Base-by-base conservation (phyloP, 2,797 vertebrate species). In the Taenioides sp. region DNA sequence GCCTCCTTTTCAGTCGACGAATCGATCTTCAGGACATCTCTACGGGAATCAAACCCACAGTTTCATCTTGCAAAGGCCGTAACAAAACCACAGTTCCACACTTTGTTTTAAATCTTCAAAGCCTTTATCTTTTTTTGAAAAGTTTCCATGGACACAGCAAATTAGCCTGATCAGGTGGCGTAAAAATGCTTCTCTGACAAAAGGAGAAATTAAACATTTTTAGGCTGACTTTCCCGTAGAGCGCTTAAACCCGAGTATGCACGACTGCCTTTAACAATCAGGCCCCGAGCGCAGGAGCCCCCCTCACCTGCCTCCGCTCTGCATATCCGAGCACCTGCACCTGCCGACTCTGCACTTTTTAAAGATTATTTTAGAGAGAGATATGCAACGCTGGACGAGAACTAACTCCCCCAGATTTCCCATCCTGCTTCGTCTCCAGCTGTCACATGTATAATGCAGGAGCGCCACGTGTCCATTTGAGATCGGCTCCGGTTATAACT, bases 341-440 rank as follows among this genome's bases (percentile, higher is more conserved):
- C 63, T 70, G 74, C 65, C 76, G 70, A 69, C 55, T 37, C 22
- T 9, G 50, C 65, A 73, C 23, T 64, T 65, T 74, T 66, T 66
- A 52, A 0, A 27, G 14, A 61, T 49, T 59, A 58, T 67, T 64
- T 59, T 23, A n/a, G 54, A 60, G 25, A 60, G 55, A 18, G 28
- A 34, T 14, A 54, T 16, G 34, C 59, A 54, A 23, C 22, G 18
- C 4, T 52, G 5, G 55, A 22, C 68, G 40, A 23, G 50, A 28
- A 16, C 65, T 37, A 34, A 55, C 50, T 67, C 65, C 20, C 65
- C 12, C 11, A 37, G 22, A 67, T 54, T n/a, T 28, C 17, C 20
- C 65, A 34, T 55, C 55, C 65, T 16, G 65, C 65, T 17, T 37
- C 28, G 20, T 34, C 28, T 54, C 23, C 37, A 23, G 62, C 28